phyloP scores from a whole-genome alignment of 2,888 invertebrate genomes.

The Chloroclystis v-ata region DNA sequence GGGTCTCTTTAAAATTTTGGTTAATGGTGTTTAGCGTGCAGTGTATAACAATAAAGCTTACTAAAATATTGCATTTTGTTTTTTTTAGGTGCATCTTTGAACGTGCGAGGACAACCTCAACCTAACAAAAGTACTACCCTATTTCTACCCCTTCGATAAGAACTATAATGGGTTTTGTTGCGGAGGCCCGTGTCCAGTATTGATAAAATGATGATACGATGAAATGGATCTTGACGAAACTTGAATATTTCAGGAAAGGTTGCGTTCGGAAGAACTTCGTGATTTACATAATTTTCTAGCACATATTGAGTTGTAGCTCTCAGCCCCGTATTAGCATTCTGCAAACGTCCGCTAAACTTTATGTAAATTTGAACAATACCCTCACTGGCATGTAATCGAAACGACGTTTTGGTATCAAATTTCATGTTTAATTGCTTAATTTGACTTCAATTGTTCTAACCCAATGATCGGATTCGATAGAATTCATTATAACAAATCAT shows the following conservation, averaged over 20 bases:
- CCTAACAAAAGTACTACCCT: too few species aligned
- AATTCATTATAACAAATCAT: background rate
- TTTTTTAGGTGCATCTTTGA: too few species aligned
- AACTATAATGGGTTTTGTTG: too few species aligned
- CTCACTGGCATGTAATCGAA: constrained; percentile 29
- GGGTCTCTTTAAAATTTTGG: too few species aligned
- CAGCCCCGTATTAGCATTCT: constrained; percentile 22
- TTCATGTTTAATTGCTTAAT: constrained; percentile 19
- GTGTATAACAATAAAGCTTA: too few species aligned
- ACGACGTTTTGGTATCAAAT: constrained; percentile 21
- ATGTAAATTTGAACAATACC: constrained; percentile 37
- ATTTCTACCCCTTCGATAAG: too few species aligned
- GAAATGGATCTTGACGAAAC: background rate
- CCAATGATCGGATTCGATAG: constrained; percentile 5
- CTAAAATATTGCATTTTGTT: too few species aligned
- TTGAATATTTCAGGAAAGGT: background rate
- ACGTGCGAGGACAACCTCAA: too few species aligned
- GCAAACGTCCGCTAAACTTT: constrained; percentile 23
- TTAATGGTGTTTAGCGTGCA: too few species aligned
- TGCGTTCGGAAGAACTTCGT: background rate
- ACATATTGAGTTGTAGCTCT: constrained; percentile 23
- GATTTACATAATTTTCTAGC: constrained; percentile 17
- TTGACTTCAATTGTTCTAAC: constrained; percentile 11
- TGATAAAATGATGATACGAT: too few species aligned
- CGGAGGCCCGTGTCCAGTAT: too few species aligned